phyloP scores from a whole-genome alignment of 2,113 vertebrate species.

The Thymallus thymallus region DNA sequence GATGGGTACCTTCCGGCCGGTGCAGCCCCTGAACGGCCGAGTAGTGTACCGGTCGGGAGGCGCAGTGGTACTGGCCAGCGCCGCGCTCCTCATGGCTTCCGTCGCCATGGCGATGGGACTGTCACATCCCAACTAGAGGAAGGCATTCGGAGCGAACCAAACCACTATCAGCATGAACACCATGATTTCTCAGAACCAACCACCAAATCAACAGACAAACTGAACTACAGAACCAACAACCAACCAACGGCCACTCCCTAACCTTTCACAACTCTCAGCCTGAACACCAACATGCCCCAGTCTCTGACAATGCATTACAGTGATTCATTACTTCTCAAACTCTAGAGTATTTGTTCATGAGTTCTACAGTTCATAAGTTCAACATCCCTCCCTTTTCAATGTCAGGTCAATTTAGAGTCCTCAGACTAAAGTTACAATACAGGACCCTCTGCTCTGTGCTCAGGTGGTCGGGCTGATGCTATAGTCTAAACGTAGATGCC shows the following conservation, averaged over 20 bases:
- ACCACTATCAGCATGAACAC: slow-evolving; percentile 47
- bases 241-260: slow-evolving; percentile 13
- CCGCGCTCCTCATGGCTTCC: slow-evolving; percentile 47
- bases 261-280: background rate
- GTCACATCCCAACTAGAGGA: slow-evolving; percentile 55
- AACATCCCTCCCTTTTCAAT: slow-evolving; percentile 43
- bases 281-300: slow-evolving; percentile 11
- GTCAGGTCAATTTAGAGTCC: slow-evolving; percentile 54
- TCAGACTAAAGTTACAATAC: slow-evolving; percentile 30
- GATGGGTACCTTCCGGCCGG: slow-evolving; percentile 69
- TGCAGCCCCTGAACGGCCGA: slow-evolving; percentile 68
- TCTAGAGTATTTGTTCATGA: background rate
- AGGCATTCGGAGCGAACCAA: slow-evolving; percentile 21
- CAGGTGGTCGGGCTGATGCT: slow-evolving; percentile 10
- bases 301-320: background rate
- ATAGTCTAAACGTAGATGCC: slow-evolving; percentile 16
- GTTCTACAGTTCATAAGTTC: no score
- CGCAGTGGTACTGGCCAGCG: slow-evolving; percentile 37
- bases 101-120: slow-evolving; percentile 47
- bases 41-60: slow-evolving; percentile 63
- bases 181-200: slow-evolving; percentile 29
- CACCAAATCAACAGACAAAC: slow-evolving; percentile 9
- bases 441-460: background rate
- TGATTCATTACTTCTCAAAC: slow-evolving; percentile 11
- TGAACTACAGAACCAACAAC: slow-evolving; percentile 16